Percentiles rank a stretch among this genome's conserved stretches.
Conservation (phyloP, 1,140 invertebrate species). For the Drosophila kanapiae region DNA sequence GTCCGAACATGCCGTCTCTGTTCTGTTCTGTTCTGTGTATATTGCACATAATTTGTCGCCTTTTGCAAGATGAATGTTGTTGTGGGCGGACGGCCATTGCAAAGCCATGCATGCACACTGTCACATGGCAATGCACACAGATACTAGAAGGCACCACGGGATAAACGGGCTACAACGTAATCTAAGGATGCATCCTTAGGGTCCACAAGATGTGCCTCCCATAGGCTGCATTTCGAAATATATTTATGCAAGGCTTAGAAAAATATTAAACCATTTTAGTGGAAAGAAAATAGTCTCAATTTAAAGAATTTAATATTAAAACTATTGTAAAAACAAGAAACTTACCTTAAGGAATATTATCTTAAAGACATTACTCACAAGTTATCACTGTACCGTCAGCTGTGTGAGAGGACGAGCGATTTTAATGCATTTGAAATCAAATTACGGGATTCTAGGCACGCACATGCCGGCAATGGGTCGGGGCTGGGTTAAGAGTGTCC, state of each 20-base stretch:
- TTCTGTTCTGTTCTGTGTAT: constrained; percentile 65
- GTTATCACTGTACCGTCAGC: constrained; percentile 28
- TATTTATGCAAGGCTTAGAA: background rate
- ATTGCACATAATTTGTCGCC: constrained; percentile 83
- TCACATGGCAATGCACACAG: constrained; percentile 6
- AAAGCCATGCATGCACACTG: constrained; percentile 52
- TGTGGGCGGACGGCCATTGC: constrained; percentile 67
- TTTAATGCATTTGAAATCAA: constrained; percentile 82
- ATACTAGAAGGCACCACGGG: background rate
- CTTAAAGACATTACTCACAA: background rate
- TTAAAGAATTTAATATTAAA: background rate
- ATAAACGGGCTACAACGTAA: background rate
- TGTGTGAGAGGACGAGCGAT: constrained; percentile 44
- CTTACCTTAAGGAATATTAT: background rate
- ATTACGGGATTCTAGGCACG: constrained; percentile 78
- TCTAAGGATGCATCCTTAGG: background rate
- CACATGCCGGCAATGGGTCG: constrained; percentile 59
- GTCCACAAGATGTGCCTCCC: constrained; percentile 6
- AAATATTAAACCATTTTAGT: background rate
- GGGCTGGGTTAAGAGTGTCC: constrained; percentile 3
- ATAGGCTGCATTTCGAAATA: background rate
- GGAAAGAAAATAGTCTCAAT: too few relatives aligned
- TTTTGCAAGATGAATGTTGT: constrained; percentile 83
- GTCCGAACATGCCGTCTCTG: constrained; percentile 65
- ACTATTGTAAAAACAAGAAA: background rate